phyloP scores from a whole-genome alignment of 2,888 invertebrate species.

The Cephus runcator region DNA sequence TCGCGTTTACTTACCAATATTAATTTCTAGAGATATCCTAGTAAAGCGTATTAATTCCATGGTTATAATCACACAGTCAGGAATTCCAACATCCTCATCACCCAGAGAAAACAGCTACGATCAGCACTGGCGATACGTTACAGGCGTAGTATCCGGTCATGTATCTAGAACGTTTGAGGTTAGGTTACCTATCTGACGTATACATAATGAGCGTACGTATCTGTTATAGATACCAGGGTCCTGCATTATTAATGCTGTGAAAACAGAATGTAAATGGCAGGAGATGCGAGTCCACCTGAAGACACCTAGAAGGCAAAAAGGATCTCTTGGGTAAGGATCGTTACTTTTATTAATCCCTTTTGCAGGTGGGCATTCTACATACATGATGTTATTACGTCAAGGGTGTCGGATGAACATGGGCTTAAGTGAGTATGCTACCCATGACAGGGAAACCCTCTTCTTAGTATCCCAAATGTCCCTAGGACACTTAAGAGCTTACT shows the following conservation, averaged over 20 bases:
- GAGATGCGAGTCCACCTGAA: neutral
- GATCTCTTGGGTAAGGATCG: neutral
- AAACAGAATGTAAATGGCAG: neutral
- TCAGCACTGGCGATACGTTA: neutral
- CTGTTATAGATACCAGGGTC: neutral
- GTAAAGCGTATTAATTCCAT: neutral
- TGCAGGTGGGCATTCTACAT: neutral
- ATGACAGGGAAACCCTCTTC: conserved; percentile 3
- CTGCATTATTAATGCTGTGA: neutral
- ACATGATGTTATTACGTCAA: neutral
- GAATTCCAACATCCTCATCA: neutral
- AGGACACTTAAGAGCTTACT: conserved; percentile 3
- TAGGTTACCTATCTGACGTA: neutral
- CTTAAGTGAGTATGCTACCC: neutral
- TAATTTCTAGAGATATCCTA: neutral
- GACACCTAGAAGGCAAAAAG: neutral
- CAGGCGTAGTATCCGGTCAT: neutral
- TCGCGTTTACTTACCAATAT: neutral
- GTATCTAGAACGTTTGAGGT: neutral
- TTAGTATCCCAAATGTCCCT: neutral
- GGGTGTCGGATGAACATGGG: neutral
- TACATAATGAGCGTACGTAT: neutral
- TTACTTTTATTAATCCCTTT: neutral
- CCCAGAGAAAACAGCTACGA: neutral
- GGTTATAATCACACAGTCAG: neutral